Base-by-base conservation (phyloP, 2,113 vertebrate genomes). In the Lota lota region DNA sequence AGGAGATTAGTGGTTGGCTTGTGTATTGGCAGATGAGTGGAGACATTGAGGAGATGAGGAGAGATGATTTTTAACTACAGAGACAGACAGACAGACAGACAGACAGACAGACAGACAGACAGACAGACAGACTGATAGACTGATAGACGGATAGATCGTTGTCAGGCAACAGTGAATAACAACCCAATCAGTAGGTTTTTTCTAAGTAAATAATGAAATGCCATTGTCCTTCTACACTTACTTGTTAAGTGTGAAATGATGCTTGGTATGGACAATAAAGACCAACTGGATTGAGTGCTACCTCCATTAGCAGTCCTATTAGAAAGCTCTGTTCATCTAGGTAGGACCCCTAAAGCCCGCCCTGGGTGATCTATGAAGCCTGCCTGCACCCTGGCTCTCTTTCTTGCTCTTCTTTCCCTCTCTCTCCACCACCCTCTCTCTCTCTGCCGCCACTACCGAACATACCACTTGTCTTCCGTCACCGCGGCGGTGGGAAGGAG, bases 401-500 rank as follows among this genome's bases (percentile, higher is more conserved):
- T 19, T 50, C n/a, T 70, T 1, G 47, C 22, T 33, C n/a, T 64
- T 24, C 24, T 24, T 6, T 19, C 65, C 22, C 10, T 5, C 64
- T 53, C 65, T 54, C 63, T 50, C 33, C 11, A 62, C 22, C 22
- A 40, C n/a, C 69, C 1, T 47, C 22, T 36, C 19, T 64, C 79
- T 47, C 40, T 47, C 40, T 47, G 63, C 33, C 10, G 3, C 64
- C 72, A 36, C n/a, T 21, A 14, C 22, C n/a, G 18, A 62, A 63
- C 28, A 67, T 70, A 68, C 24, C 18, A 56, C 50, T 56, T 0
- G 15, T 28, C 59, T 65, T 64, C 68, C 62, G 77, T 76, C 69
- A 70, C 5, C n/a, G 58, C 68, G 75, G 60, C 53, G 61, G 64
- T 69, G 69, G 51, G 69, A 82, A 58, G 66, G 73, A 79, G 68